Percentiles rank a stretch among this genome's conserved stretches.
phyloP scores from a whole-genome alignment of 2,113 vertebrate genomes.

The Australoheros scitulus region DNA sequence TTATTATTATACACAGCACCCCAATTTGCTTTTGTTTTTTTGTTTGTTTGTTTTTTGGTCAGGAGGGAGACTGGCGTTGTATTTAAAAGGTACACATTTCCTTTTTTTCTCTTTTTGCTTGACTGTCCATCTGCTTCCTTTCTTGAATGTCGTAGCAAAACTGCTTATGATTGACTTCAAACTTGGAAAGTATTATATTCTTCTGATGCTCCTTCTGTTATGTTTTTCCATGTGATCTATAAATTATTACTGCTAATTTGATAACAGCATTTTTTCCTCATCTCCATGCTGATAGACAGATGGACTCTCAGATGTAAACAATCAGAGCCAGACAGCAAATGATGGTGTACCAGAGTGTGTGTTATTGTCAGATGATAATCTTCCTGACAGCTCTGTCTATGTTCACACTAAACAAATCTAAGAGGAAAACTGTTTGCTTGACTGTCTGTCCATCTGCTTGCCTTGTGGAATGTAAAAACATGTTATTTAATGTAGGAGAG shows the following conservation, averaged over 20 bases:
- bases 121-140: background rate
- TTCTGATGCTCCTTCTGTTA: background rate
- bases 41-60: background rate
- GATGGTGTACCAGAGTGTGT: background rate
- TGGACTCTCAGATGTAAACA: constrained; percentile 34
- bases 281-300: constrained; percentile 24
- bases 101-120: rapidly evolving
- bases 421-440: background rate
- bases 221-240: background rate
- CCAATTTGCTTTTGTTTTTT: background rate
- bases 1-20: background rate
- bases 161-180: background rate
- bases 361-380: constrained; percentile 19
- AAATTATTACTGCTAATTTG: constrained; percentile 21
- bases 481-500: background rate
- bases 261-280: background rate
- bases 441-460: background rate
- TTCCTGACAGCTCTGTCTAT: background rate
- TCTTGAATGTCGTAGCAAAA: background rate
- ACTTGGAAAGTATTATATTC: background rate
- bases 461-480: background rate
- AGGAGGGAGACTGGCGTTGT: background rate
- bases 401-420: background rate
- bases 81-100: background rate
- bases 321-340: background rate